Evolutionary conservation across 2,113 vertebrate genomes (phyloP), one percentile per base, ranked within the genome.

Genomic region (Epinephelus moara): DNA sequence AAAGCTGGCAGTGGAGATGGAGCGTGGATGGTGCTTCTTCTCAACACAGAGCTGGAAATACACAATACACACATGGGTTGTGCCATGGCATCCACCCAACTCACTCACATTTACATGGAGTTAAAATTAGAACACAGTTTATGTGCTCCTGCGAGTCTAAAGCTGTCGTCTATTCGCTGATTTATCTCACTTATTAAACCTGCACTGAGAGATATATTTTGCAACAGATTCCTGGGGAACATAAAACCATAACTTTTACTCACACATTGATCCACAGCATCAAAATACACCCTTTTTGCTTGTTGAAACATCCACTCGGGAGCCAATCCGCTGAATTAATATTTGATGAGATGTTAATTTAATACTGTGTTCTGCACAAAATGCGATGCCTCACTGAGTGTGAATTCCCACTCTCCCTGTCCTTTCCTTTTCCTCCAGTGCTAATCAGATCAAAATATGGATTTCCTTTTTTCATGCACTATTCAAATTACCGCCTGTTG

Each of bases 281-380:
- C 61, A 59, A 73, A 57, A 53, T 57, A 30, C 21, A 27, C n/a
- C 18, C 27, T 50, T 56, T 37, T 10, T 0, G 21, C 56, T 40
- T 60, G 75, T 80, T 62, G 17, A 80, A 67, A 50, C 23, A 53
- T n/a, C 9, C 59, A 45, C 59, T 33, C 27, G 59, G 67, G 53
- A 70, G 69, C 74, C 69, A 52, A 80, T 63, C 70, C 25, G 49
- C n/a, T 45, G 40, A 67, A 70, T 85, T 55, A 69, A 85, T 67
- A 80, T 70, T 78, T 69, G 19, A 89, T 79, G 66, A 81, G 75
- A 82, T 85, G 85, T 78, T 83, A 78, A 87, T 85, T 55, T 81
- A 30, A 80, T 53, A 33, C 64, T 47, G 33, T 83, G 67, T 64
- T 59, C 42, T 59, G 42, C 30, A 64, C 11, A 81, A 75, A 77